Evolutionary conservation across 2,113 vertebrate genomes (phyloP).

Genomic region (Sialia sialis): DNA sequence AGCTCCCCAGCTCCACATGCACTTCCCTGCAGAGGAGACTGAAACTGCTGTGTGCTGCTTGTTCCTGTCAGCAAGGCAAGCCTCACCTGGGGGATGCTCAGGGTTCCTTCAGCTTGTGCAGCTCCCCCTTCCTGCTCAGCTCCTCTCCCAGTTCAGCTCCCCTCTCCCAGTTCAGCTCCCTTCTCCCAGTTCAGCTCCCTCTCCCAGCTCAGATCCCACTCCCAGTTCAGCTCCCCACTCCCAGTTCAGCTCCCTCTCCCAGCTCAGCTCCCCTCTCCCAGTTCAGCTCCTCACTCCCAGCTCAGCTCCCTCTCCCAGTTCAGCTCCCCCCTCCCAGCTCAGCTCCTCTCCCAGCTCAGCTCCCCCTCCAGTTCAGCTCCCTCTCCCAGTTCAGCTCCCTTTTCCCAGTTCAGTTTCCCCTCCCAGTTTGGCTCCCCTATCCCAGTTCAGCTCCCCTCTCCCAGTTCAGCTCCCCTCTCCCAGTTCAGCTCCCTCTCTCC

Average conservation of each 20-base stretch:
- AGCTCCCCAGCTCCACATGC: neutral
- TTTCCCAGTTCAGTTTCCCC: neutral
- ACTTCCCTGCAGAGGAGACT: neutral
- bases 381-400: too few species aligned
- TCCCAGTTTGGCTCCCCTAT: neutral
- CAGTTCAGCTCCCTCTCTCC: too few species aligned
- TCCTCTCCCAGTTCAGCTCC: too few species aligned
- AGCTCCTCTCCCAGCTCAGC: neutral
- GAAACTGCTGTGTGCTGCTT: accelerated
- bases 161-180: too few species aligned
- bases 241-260: neutral
- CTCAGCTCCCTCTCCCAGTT: neutral
- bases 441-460: neutral
- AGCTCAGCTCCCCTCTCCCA: too few species aligned
- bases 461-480: too few species aligned
- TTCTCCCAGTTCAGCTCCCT: neutral
- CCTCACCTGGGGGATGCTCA: neutral
- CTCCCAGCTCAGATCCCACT: neutral
- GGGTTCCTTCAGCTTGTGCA: neutral
- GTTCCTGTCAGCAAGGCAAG: neutral
- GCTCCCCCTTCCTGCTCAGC: neutral
- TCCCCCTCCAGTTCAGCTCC: neutral
- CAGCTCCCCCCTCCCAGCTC: neutral
- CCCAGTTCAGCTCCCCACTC: neutral
- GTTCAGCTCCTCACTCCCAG: too few species aligned